These are phyloP conservation scores for Pseudochirops corinnae DNA, from an alignment of 2,797 vertebrate species.

Conservation along the genomic window DNA sequence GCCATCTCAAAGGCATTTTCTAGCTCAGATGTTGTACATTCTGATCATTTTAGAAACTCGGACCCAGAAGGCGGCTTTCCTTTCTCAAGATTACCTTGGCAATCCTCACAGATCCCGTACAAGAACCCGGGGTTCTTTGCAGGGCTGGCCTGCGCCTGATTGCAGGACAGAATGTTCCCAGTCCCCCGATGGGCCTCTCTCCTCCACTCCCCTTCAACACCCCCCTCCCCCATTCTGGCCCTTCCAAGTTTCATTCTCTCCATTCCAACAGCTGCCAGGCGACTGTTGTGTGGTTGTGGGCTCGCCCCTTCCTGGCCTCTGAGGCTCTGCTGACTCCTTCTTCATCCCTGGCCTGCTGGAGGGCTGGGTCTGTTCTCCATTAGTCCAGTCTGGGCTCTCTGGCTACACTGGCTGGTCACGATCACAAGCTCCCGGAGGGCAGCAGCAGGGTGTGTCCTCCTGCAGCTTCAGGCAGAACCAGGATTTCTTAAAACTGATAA, in stretches of 20 bases:
- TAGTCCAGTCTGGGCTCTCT: neutral
- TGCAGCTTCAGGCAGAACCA: neutral
- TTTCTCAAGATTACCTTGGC: neutral
- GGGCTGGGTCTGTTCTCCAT: neutral
- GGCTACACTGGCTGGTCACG: too few species aligned
- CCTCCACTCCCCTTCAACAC: neutral
- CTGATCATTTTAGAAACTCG: neutral
- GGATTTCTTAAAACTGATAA: neutral
- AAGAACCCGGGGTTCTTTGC: neutral
- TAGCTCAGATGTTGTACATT: neutral
- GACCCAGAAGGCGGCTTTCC: neutral
- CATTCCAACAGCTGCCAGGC: neutral
- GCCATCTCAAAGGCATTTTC: neutral
- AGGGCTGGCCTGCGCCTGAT: neutral
- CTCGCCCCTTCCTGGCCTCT: neutral
- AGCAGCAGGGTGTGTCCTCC: neutral
- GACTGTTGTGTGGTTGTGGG: neutral
- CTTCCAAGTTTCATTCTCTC: neutral
- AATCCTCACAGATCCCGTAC: neutral
- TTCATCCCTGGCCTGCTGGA: neutral
- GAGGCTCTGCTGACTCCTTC: neutral
- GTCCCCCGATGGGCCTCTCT: neutral
- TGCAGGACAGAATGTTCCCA: neutral
- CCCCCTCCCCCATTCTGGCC: neutral
- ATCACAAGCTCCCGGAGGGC: neutral